These are phyloP conservation scores for Octodonta nipae DNA, from an alignment of 2,888 invertebrate genomes.

Conservation along the genomic window DNA sequence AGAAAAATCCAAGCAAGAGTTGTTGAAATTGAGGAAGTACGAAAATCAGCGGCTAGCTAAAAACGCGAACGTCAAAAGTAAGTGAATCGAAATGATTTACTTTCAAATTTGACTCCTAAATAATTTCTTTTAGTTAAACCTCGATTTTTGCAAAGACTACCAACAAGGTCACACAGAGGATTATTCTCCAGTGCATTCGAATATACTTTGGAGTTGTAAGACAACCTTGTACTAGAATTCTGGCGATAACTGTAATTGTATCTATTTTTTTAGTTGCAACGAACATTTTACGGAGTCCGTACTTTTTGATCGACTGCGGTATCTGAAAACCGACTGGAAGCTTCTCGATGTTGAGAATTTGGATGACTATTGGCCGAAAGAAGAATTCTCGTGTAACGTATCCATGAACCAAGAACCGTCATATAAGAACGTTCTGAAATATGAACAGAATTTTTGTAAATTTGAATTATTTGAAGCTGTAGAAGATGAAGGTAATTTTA, in stretches of 20 bases:
- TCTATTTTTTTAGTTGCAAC: conserved; percentile 22
- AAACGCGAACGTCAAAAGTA: no score
- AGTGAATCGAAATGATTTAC: no score
- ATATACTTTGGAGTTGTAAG: conserved; percentile 30
- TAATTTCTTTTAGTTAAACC: conserved; percentile 17
- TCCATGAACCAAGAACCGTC: conserved; percentile 16
- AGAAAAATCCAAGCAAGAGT: no score
- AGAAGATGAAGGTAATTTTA: no score
- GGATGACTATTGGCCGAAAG: conserved; percentile 39
- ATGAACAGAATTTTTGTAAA: conserved; percentile 31
- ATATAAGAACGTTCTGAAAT: conserved; percentile 16
- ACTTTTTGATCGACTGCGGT: conserved; percentile 16
- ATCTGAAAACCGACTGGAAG: conserved; percentile 16
- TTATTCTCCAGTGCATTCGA: conserved; percentile 18
- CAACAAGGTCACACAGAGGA: conserved; percentile 1
- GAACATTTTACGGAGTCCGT: conserved; percentile 16
- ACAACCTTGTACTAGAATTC: conserved; percentile 6
- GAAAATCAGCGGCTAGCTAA: no score
- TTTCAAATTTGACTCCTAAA: no score
- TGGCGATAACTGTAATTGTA: conserved; percentile 2
- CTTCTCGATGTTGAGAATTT: conserved; percentile 33
- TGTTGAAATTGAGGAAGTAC: no score
- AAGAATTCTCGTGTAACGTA: conserved; percentile 44
- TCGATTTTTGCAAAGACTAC: conserved; percentile 9
- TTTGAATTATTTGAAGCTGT: conserved; percentile 38